Evolutionary conservation across 2,113 vertebrate genomes (phyloP).

Genomic region (Notarius quadriscutis): DNA sequence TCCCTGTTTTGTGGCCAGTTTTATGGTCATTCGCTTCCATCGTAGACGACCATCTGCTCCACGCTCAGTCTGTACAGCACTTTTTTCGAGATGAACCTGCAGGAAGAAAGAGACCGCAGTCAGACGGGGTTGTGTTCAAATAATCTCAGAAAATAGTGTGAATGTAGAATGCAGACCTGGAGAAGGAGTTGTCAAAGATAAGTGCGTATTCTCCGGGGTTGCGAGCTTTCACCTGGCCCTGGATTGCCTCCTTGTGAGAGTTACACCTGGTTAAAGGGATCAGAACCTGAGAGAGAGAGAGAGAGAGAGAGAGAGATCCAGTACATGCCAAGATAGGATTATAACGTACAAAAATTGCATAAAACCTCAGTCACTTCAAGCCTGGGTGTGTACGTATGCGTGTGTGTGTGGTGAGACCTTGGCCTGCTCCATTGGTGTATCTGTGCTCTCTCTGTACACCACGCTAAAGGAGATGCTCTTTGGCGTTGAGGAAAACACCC

Average conservation of each 20-base stretch:
- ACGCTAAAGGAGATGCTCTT: slow-evolving; percentile 94
- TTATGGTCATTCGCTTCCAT: slow-evolving; percentile 80
- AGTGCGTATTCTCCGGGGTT: slow-evolving; percentile 84
- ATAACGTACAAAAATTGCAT: not conserved
- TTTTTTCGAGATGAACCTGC: slow-evolving; percentile 95
- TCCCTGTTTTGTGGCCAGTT: slow-evolving; percentile 65
- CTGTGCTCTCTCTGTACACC: slow-evolving; percentile 80
- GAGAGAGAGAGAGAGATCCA: not conserved
- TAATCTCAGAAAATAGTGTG: not conserved
- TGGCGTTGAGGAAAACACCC: slow-evolving; percentile 92
- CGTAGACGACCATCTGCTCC: slow-evolving; percentile 81
- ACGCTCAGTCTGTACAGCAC: slow-evolving; percentile 87
- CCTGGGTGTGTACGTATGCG: not conserved
- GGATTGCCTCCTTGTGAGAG: slow-evolving; percentile 89
- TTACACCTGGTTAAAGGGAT: slow-evolving; percentile 92
- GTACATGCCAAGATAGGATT: not conserved
- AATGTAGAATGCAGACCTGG: slow-evolving; percentile 75
- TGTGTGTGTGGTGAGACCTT: slow-evolving; percentile 73
- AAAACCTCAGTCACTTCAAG: not conserved
- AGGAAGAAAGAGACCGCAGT: not conserved
- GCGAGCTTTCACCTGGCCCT: slow-evolving; percentile 87
- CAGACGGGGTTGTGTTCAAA: not conserved
- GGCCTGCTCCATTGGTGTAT: slow-evolving; percentile 81
- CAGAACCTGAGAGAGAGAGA: slow-evolving; percentile 78
- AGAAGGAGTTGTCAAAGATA: slow-evolving; percentile 97